Evolutionary conservation across 2,888 invertebrate genomes (phyloP).

Genomic region (Camptogramma bilineatum): DNA sequence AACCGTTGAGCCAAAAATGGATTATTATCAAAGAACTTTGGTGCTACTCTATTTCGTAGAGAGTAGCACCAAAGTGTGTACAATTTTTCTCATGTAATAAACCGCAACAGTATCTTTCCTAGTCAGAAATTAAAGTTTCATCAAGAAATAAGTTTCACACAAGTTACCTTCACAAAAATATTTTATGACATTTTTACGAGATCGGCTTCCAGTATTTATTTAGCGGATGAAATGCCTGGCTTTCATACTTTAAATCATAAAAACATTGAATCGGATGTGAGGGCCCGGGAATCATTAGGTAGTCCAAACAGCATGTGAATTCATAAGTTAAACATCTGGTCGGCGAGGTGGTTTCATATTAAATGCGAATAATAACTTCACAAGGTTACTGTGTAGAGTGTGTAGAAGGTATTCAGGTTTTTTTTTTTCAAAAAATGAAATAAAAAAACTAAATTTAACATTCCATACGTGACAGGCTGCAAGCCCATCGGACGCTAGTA

Average conservation of each 20-base stretch:
- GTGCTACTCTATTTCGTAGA: no score
- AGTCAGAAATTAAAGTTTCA: neutral
- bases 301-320: constrained; percentile 43
- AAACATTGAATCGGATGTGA: constrained; percentile 1
- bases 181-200: constrained; percentile 7
- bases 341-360: neutral
- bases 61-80: no score
- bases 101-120: neutral
- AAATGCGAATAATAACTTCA: neutral
- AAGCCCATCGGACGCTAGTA: no score
- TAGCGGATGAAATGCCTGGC: constrained; percentile 5
- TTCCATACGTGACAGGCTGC: no score
- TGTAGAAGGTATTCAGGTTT: neutral
- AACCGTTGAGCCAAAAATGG: neutral
- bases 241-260: neutral
- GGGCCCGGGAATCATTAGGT: constrained; percentile 43
- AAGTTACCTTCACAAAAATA: constrained; percentile 3
- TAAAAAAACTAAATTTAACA: no score
- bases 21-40: no score
- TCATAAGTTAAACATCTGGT: constrained; percentile 41
- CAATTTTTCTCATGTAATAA: no score
- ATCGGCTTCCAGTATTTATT: constrained; percentile 11
- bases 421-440: neutral
- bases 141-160: neutral
- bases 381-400: constrained; percentile 5